Evolutionary conservation across 2,888 invertebrate genomes (phyloP), one percentile per base, ranked within the genome.

Genomic region (Athetis lepigone): DNA sequence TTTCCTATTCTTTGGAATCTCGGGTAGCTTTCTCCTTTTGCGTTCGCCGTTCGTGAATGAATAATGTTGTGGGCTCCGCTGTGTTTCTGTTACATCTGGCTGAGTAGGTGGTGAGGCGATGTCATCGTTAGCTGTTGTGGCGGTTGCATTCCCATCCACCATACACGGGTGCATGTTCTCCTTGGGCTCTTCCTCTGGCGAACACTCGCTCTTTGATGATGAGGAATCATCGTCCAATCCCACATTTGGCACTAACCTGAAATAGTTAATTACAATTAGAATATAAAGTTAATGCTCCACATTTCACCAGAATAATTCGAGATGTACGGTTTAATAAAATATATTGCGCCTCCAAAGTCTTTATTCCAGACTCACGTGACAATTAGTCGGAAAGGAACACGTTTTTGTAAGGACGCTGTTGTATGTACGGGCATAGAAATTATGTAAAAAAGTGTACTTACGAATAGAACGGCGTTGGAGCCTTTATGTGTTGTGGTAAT

Each of bases 1-100:
- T 96, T 98, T 98, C 90, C 97, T 97, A 84, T 97, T 97, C 90
- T 98, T 98, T 5, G 98, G 98, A 82, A 98, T 98, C 93, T 98
- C 98, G 36, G 98, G 98, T 25, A 98, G 95, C 93, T 97, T 98
- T 92, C 98, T 96, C 82, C 98, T 95, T 84, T 97, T 96, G 73
- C 98, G 95, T 86, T 97, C 97, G 11, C 94, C 95, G 70, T 88
- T 94, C 69, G 86, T 88, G 54, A 92, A 92, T 19, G 87, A 84
- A 79, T 91, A 92, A 64, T 92, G 91, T 52, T 89, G 87, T n/a
- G 92, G 91, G 74, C 90, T 93, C 29, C 88, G 82, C 70, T 85
- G 92, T 57, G 82, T 77, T 56, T 91, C 95, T 64, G 83, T 80
- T 16, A 77, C 84, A 4, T 91, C 91, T 2, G 85, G 80, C 57